phyloP scores from a whole-genome alignment of 2,113 vertebrate species.

The Fulica atra region DNA sequence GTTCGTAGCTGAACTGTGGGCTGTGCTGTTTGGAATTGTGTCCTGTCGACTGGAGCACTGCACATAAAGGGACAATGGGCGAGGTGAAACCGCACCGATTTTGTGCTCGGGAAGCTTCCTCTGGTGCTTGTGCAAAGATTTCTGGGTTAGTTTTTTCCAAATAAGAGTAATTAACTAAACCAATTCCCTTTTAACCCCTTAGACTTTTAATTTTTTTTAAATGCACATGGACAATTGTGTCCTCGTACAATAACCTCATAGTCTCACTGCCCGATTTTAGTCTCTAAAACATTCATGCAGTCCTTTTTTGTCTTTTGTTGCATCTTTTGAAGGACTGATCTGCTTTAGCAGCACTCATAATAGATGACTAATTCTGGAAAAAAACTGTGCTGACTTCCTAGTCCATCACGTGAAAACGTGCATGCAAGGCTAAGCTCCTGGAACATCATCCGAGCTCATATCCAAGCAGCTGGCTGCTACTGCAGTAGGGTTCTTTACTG shows the following conservation, averaged over 20 bases:
- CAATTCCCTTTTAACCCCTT: not conserved
- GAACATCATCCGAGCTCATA: not conserved
- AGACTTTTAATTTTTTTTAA: not conserved
- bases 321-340: not conserved
- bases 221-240: not conserved
- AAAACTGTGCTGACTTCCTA: constrained; percentile 41
- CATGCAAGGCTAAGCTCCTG: not conserved
- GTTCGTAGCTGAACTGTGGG: not conserved
- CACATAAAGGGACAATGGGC: not conserved
- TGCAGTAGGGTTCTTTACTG: not conserved
- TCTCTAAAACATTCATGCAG: not conserved
- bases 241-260: not conserved
- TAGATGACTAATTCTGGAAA: constrained; percentile 31
- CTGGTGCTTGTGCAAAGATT: not conserved
- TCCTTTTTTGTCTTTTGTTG: constrained; percentile 25
- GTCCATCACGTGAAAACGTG: not conserved
- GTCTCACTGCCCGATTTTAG: not conserved
- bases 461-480: constrained; percentile 6
- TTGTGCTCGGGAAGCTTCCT: not conserved
- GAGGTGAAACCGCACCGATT: not conserved
- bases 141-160: not conserved
- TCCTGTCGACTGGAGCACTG: not conserved
- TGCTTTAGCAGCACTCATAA: not conserved
- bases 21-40: not conserved
- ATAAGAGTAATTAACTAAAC: not conserved